These are phyloP conservation scores for Chymomyza caudatula DNA, from an alignment of 2,888 invertebrate species.

Conservation along the genomic window DNA sequence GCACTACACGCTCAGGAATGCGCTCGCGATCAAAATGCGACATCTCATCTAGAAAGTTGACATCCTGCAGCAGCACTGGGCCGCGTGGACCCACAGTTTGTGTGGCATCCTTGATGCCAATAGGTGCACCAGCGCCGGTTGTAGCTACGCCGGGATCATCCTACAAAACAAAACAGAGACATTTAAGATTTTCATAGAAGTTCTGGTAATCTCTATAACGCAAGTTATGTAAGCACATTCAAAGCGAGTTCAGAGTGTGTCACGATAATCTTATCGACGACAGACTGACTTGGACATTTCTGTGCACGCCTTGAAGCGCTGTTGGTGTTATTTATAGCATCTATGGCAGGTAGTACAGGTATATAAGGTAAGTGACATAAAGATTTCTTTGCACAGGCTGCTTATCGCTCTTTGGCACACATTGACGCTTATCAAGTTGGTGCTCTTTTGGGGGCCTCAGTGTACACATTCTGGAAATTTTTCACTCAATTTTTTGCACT, in stretches of 20 bases:
- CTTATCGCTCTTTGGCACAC: conserved; percentile 29
- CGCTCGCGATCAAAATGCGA: conserved; percentile 93
- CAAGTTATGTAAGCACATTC: not conserved
- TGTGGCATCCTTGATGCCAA: conserved; percentile 81
- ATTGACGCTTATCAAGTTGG: conserved; percentile 13
- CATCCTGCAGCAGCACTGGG: conserved; percentile 92
- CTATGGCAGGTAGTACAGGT: not conserved
- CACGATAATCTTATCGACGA: not conserved
- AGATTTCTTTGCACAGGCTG: conserved; percentile 20
- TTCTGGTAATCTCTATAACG: not conserved
- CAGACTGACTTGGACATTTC: not conserved
- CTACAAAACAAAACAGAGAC: not conserved
- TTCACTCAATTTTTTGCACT: not conserved
- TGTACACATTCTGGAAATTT: conserved; percentile 79
- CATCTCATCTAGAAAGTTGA: conserved; percentile 87
- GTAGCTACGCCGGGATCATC: conserved; percentile 36
- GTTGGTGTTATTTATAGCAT: not conserved
- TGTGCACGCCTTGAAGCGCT: not conserved
- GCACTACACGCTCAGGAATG: conserved; percentile 95
- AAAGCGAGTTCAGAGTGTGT: conserved; percentile 11
- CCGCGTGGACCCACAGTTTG: conserved; percentile 92
- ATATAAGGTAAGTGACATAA: not conserved
- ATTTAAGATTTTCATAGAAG: not conserved
- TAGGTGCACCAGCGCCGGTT: conserved; percentile 80
- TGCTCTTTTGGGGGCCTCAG: conserved; percentile 81